A percentile compares a stretch with the other conserved stretches of the same genome.
phyloP scores from a whole-genome alignment of 2,113 vertebrate genomes.

The Cairina moschata region DNA sequence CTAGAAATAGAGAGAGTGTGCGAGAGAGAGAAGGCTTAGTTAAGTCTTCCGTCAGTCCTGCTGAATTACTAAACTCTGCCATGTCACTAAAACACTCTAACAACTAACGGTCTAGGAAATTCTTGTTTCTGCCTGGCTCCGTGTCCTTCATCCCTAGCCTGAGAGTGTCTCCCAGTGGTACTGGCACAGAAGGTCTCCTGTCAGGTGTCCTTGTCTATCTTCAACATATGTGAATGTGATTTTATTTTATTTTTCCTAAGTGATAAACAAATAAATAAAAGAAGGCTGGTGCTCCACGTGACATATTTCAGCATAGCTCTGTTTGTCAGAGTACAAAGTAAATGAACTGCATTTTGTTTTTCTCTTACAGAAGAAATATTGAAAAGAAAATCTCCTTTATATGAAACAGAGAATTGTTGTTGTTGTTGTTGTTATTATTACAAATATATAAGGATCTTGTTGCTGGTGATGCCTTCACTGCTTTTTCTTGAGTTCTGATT shows the following conservation, averaged over 20 bases:
- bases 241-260: neutral
- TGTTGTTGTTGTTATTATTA: no score
- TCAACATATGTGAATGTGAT: rapidly evolving
- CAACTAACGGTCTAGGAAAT: neutral
- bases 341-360: neutral
- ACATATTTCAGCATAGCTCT: neutral
- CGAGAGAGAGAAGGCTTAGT: neutral
- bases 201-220: neutral
- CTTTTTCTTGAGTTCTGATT: neutral
- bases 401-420: neutral
- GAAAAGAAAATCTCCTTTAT: neutral
- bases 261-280: neutral
- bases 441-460: neutral
- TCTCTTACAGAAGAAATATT: neutral
- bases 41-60: neutral
- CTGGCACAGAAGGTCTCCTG: rapidly evolving
- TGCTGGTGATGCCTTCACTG: neutral
- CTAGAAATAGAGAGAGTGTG: neutral
- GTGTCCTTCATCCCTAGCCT: neutral
- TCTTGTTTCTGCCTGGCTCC: neutral
- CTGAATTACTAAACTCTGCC: neutral
- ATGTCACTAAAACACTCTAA: neutral
- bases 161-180: neutral
- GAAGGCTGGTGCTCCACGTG: neutral
- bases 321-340: neutral